Percentiles rank a stretch among this genome's conserved stretches.
phyloP scores from a whole-genome alignment of 2,797 vertebrate species.

The Pachyuromys duprasi region DNA sequence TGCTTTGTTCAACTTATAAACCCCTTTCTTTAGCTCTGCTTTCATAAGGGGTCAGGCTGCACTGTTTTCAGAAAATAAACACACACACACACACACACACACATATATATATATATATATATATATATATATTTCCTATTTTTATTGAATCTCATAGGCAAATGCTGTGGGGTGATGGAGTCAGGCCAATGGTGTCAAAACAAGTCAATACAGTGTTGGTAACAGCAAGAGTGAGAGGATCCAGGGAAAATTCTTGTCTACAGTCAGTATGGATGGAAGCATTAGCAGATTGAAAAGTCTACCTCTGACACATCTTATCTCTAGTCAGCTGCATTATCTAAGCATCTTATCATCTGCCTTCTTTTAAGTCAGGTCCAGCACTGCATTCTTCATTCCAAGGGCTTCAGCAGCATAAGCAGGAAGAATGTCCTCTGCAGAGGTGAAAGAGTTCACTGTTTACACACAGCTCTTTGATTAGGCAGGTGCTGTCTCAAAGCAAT shows the following conservation, averaged over 20 bases:
- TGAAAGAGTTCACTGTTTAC: conserved; percentile 19
- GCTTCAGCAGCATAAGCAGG: neutral
- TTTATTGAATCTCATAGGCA: conserved; percentile 50
- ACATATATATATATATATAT: too few relatives aligned
- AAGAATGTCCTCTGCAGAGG: neutral
- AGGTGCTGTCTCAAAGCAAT: conserved; percentile 31
- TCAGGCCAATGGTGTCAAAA: conserved; percentile 30
- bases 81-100: too few relatives aligned
- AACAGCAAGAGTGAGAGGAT: neutral
- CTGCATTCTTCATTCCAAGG: neutral
- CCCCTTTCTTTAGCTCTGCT: conserved; percentile 77
- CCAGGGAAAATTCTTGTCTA: conserved; percentile 18
- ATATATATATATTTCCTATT: neutral
- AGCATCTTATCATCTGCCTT: neutral
- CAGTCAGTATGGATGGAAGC: conserved; percentile 24
- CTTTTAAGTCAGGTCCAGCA: conserved; percentile 29
- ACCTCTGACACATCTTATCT: conserved; percentile 63
- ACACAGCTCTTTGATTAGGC: conserved; percentile 32
- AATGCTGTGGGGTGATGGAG: conserved; percentile 29
- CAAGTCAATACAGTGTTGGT: neutral
- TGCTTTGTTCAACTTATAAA: conserved; percentile 83
- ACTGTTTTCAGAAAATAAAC: neutral
- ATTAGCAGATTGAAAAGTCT: conserved; percentile 7
- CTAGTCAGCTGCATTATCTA: conserved; percentile 41
- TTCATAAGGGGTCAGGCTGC: conserved; percentile 27